These are phyloP conservation scores for Drosophila murphyi DNA, from an alignment of 1,140 invertebrate genomes.

Conservation along the genomic window DNA sequence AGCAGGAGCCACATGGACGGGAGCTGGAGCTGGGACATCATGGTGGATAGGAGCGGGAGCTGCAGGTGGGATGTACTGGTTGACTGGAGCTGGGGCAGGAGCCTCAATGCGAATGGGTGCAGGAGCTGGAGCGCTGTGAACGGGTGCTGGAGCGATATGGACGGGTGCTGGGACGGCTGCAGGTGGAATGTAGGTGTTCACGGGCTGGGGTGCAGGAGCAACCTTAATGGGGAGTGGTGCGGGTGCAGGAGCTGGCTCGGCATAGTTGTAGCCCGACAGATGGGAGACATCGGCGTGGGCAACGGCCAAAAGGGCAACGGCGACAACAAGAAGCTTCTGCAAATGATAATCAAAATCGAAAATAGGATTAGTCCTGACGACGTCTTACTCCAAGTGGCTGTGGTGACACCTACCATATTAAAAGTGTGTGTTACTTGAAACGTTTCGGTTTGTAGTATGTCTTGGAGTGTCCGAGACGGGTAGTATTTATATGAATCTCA, in stretches of 20 bases:
- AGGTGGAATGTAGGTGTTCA: conserved; percentile 44
- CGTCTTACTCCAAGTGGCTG: not conserved
- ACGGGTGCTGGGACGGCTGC: conserved; percentile 31
- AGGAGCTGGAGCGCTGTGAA: conserved; percentile 40
- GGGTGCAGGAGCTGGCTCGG: conserved; percentile 48
- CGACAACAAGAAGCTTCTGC: conserved; percentile 71
- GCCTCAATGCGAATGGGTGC: conserved; percentile 38
- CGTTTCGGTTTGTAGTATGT: conserved; percentile 57
- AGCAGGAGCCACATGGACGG: conserved; percentile 4
- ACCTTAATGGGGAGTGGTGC: conserved; percentile 43
- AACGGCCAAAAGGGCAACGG: conserved; percentile 71
- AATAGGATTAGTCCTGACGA: not conserved
- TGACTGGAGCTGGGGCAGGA: conserved; percentile 38
- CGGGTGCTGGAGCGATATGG: conserved; percentile 15
- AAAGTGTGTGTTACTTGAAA: conserved; percentile 59
- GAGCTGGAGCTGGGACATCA: not conserved
- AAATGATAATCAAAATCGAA: conserved; percentile 22
- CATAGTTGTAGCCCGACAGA: conserved; percentile 74
- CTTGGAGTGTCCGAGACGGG: not conserved
- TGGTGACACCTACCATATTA: conserved; percentile 61
- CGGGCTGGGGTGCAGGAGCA: conserved; percentile 50
- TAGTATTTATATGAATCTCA: conserved; percentile 67
- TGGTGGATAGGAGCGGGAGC: conserved; percentile 18
- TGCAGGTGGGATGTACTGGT: conserved; percentile 48
- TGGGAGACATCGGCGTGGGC: conserved; percentile 80